Conservation (phyloP, 2,113 vertebrate species). For the Oreochromis niloticus region DNA sequence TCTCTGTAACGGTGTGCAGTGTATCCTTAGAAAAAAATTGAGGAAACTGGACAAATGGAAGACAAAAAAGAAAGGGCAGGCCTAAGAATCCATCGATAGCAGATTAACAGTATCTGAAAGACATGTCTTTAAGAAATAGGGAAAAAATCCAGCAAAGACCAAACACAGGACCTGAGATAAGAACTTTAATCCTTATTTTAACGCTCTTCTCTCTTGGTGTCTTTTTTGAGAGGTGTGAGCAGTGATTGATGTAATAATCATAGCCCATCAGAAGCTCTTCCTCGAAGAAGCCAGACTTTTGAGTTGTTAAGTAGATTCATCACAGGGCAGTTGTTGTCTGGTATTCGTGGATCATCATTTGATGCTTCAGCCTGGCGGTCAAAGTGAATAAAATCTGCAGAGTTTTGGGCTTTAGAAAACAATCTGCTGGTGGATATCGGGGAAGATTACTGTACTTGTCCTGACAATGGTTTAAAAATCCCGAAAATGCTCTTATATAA, state of each 20-base stretch:
- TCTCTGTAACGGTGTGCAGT: not conserved
- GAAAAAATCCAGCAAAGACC: rapidly evolving
- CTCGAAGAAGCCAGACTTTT: not conserved
- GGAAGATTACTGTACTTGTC: constrained; percentile 37
- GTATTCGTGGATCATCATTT: not conserved
- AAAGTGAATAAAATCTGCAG: not conserved
- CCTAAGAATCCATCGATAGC: not conserved
- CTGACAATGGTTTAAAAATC: constrained; percentile 50
- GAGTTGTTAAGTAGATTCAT: not conserved
- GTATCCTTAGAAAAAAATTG: not conserved
- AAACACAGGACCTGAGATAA: not conserved
- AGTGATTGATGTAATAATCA: not conserved
- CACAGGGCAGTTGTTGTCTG: not conserved
- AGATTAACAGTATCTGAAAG: not conserved
- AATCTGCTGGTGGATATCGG: constrained; percentile 30
- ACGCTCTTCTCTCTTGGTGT: not conserved
- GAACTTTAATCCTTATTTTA: not conserved
- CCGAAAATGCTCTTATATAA: constrained; percentile 56
- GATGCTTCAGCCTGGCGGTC: not conserved
- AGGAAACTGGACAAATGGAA: not conserved
- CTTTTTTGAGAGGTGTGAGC: not conserved
- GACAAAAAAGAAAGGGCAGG: not conserved
- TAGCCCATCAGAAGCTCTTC: not conserved
- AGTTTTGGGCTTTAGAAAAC: constrained; percentile 11
- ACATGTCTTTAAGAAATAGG: not conserved